Conservation (phyloP, 1,140 invertebrate genomes). For the Ooceraea biroi region DNA sequence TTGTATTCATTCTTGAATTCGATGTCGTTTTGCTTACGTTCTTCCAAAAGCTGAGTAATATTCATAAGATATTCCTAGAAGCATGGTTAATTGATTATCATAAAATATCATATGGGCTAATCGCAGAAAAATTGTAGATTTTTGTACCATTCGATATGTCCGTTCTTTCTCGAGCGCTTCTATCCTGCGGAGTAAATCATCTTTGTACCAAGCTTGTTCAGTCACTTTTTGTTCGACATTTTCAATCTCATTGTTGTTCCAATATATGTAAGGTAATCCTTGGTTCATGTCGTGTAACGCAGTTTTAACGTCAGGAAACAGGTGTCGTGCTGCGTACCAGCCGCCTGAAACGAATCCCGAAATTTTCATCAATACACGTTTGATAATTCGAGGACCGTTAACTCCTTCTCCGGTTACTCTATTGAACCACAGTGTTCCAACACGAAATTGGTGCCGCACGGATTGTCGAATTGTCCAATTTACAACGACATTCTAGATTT, state of each 20-base stretch:
- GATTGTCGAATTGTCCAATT: constrained; percentile 26
- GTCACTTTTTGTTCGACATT: neutral
- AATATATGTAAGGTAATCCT: neutral
- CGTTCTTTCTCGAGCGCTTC: constrained; percentile 75
- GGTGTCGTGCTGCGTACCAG: constrained; percentile 72
- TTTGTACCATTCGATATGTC: constrained; percentile 75
- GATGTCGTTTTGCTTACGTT: constrained; percentile 58
- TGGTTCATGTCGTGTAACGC: neutral
- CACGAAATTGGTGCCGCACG: constrained; percentile 31
- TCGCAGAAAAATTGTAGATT: constrained; percentile 6
- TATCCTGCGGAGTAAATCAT: constrained; percentile 69
- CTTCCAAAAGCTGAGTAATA: constrained; percentile 68
- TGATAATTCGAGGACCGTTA: constrained; percentile 26
- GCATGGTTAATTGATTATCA: constrained; percentile 33
- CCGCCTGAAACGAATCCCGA: constrained; percentile 75
- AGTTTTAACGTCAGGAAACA: constrained; percentile 28
- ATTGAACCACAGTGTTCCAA: constrained; percentile 52
- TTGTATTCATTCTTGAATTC: constrained; percentile 69
- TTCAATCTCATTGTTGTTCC: neutral
- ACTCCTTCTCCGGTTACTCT: constrained; percentile 52
- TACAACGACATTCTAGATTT: constrained; percentile 46
- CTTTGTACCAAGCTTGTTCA: neutral
- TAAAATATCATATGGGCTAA: neutral
- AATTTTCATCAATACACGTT: constrained; percentile 24
- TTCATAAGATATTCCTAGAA: constrained; percentile 73